Conservation (phyloP, 1,140 invertebrate genomes). For the Ladona fulva region DNA sequence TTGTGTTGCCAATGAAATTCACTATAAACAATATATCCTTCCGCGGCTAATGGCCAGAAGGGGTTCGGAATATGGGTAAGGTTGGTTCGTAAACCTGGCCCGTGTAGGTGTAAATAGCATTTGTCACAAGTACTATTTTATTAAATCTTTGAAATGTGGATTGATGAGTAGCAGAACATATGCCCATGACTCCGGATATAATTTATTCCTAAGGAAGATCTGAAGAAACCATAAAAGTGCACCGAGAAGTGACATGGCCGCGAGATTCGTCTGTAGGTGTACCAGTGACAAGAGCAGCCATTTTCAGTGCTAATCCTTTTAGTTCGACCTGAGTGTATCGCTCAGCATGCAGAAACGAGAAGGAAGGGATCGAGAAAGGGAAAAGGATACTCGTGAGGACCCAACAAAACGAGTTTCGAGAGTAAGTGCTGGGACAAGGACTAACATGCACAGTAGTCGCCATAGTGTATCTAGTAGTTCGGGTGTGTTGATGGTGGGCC, state of each 20-base stretch:
- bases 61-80: neutral
- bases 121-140: neutral
- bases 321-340: constrained; percentile 18
- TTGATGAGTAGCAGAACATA: neutral
- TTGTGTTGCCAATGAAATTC: neutral
- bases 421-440: constrained; percentile 36
- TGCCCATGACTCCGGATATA: neutral
- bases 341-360: constrained; percentile 25
- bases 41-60: constrained; percentile 1
- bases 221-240: neutral
- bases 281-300: constrained; percentile 23
- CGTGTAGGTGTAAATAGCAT: constrained; percentile 1
- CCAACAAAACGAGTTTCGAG: constrained; percentile 21
- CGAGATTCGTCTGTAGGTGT: constrained; percentile 7
- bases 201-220: neutral
- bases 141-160: neutral
- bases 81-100: neutral
- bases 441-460: constrained; percentile 62
- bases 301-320: constrained; percentile 23
- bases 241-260: constrained; percentile 6
- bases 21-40: neutral
- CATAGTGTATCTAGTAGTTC: constrained; percentile 64
- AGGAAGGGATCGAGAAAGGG: constrained; percentile 19
- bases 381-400: constrained; percentile 22
- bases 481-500: constrained; percentile 96